Conservation (phyloP, 1,140 invertebrate genomes). For the Listronotus oregonensis region DNA sequence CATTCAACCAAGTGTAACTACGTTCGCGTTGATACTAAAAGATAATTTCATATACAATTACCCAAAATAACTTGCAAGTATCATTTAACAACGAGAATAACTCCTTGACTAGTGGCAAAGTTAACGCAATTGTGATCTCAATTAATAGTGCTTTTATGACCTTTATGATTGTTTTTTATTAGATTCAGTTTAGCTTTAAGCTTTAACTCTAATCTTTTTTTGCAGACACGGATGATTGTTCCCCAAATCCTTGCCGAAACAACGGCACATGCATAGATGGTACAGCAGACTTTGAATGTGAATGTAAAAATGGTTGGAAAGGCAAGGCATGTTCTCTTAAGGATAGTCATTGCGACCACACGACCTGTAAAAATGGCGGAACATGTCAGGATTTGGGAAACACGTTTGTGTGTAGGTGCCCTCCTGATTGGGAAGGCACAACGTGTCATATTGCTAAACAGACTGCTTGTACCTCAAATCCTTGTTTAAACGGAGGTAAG, state of each 20-base stretch:
- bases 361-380: conserved; percentile 68
- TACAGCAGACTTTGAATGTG: conserved; percentile 74
- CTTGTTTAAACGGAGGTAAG: conserved; percentile 72
- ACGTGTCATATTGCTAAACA: conserved; percentile 72
- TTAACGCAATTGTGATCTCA: too few species aligned
- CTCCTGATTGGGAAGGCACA: conserved; percentile 69
- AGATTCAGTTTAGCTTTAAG: too few species aligned
- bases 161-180: too few species aligned
- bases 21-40: too few species aligned
- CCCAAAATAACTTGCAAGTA: too few species aligned
- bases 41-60: too few species aligned
- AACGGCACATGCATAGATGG: conserved; percentile 77
- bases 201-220: conserved; percentile 18
- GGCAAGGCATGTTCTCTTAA: conserved; percentile 72
- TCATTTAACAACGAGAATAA: too few species aligned
- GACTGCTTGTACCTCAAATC: conserved; percentile 72
- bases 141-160: too few species aligned
- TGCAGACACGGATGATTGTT: conserved; percentile 83
- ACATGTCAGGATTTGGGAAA: conserved; percentile 70
- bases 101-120: too few species aligned
- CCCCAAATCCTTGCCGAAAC: conserved; percentile 73
- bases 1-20: too few species aligned
- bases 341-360: conserved; percentile 68
- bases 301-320: conserved; percentile 79
- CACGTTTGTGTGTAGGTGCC: conserved; percentile 68